Evolutionary conservation across 2,113 vertebrate species (phyloP).

Genomic region (Crotalus horridus): DNA sequence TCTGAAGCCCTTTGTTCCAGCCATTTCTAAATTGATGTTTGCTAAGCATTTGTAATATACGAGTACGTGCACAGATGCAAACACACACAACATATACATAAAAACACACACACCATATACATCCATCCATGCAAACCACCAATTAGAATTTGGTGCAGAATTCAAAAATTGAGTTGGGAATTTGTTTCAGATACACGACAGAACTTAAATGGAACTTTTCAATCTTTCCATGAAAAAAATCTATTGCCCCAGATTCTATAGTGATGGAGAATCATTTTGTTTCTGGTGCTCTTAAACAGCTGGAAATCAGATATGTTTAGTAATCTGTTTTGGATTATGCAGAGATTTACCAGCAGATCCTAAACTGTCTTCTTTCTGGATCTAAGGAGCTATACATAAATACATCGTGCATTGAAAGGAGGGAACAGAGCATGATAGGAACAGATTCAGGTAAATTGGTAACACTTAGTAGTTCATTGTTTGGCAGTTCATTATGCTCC

Average conservation of each 20-base stretch:
- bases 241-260: not conserved
- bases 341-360: not conserved
- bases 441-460: not conserved
- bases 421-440: not conserved
- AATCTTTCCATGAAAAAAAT: not conserved
- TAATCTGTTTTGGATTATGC: not conserved
- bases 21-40: not conserved
- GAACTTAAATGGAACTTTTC: not conserved
- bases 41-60: not conserved
- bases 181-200: not conserved
- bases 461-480: not conserved
- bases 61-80: not conserved
- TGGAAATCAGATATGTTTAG: not conserved
- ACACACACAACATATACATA: not conserved
- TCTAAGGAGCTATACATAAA: not conserved
- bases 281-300: not conserved
- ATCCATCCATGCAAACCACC: not conserved
- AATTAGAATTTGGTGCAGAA: not conserved
- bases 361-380: not conserved
- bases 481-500: not conserved
- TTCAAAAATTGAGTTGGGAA: not conserved
- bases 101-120: not conserved
- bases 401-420: not conserved
- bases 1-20: not conserved
- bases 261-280: not conserved